Evolutionary conservation across 2,113 vertebrate genomes (phyloP).

Genomic region (Trochalopteron elliotii): DNA sequence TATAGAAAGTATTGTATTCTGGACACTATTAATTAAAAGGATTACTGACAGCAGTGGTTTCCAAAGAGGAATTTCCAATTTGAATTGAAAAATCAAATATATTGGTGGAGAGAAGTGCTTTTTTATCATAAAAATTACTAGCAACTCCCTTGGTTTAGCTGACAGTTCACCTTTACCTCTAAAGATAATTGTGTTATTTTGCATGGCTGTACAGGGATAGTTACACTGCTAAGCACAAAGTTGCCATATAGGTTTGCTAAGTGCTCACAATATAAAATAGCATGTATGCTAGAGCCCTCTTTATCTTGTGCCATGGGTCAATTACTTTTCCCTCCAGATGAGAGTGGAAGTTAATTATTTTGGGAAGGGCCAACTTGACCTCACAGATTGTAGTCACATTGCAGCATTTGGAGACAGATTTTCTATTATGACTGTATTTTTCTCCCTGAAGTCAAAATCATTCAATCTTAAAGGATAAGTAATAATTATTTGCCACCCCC

Average conservation of each 20-base stretch:
- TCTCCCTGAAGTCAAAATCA: background rate
- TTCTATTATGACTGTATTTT: background rate
- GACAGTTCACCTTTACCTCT: background rate
- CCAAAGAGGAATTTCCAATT: background rate
- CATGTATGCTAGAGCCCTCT: background rate
- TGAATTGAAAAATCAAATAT: background rate
- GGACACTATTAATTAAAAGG: background rate
- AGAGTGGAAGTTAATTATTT: constrained; percentile 8
- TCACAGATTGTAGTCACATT: background rate
- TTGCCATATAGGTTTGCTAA: background rate
- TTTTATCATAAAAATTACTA: background rate
- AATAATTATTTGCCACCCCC: background rate
- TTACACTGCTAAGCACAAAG: background rate
- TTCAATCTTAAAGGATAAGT: background rate
- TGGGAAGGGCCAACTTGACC: background rate
- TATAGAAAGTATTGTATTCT: background rate
- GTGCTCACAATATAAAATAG: background rate
- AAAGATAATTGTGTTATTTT: background rate
- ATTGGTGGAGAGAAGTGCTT: background rate
- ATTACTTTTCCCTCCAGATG: background rate
- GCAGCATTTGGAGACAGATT: background rate
- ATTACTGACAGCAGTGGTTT: background rate
- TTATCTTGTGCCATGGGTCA: background rate
- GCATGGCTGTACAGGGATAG: background rate
- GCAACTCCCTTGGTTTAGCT: background rate